Evolutionary conservation across 2,888 invertebrate species (phyloP), one percentile per base, ranked within the genome.

Genomic region (Crossocerus cetratus): DNA sequence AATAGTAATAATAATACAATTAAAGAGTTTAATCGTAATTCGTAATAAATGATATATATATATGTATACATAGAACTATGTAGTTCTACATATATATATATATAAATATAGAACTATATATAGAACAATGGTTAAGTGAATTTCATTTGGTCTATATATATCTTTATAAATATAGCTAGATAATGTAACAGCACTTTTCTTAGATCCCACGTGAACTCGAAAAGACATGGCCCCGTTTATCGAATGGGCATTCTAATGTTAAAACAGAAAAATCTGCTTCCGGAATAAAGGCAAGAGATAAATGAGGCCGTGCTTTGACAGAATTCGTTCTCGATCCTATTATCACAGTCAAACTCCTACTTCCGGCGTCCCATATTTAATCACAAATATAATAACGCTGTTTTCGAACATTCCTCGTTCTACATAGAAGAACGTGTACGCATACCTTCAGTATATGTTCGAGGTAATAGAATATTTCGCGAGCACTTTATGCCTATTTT

Each of bases 291-390:
- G 59, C 58, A 44, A 65, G 42, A 45, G 53, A 42, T 64, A 78
- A 82, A 77, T 74, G 77, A 77, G 76, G 67, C 73, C 83, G 77
- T 73, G 60, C 74, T 78, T 78, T 73, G 65, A 76, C 80, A 78
- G 81, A 80, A 78, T 78, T 76, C 83, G 72, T 80, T 76, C 83
- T 80, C 81, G 81, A 80, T 85, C 85, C 84, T 86, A 86, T 86
- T 87, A 87, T 87, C 87, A 87, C 87, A 87, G 87, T 86, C 86
- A 87, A 86, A 83, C 74, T 84, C 84, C 83, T 78, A 72, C 75
- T 72, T 78, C 80, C 76, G 75, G 61, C 78, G 66, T 76, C 62
- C 72, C 76, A 72, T 72, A 68, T 67, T 76, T 72, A 68, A 78
- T 45, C 75, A 69, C 72, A 78, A 76, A 69, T 78, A 68, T 65